Conservation (phyloP, 2,113 vertebrate species). For the Tachycineta bicolor region DNA sequence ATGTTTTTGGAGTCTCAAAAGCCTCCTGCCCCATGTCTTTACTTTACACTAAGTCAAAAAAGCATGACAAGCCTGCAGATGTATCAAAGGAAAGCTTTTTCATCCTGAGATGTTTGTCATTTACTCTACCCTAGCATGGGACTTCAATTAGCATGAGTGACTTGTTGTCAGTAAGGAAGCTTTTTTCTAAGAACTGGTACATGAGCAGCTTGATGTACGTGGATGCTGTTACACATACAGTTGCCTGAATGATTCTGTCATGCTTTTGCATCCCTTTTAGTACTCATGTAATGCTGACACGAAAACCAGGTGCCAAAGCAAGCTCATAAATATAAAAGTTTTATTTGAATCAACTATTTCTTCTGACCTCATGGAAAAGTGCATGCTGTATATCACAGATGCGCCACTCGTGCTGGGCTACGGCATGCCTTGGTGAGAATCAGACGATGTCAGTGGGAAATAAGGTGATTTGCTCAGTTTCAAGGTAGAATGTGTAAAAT, state of each 20-base stretch:
- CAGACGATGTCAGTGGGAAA: not conserved
- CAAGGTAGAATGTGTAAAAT: not conserved
- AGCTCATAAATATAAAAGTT: not conserved
- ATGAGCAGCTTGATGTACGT: conserved; percentile 20
- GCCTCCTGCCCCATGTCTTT: conserved; percentile 4
- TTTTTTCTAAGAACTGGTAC: conserved; percentile 55
- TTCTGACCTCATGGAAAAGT: not conserved
- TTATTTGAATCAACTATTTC: conserved; percentile 17
- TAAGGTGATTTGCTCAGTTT: not conserved
- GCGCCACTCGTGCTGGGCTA: not conserved
- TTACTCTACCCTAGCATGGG: conserved; percentile 11
- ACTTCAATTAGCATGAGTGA: conserved; percentile 49
- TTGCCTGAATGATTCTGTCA: not conserved
- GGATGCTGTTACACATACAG: conserved; percentile 1
- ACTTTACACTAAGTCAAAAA: conserved; percentile 15
- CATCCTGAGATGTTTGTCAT: conserved; percentile 3
- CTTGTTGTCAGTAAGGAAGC: conserved; percentile 49
- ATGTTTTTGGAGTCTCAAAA: conserved; percentile 47
- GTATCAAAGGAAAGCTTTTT: conserved; percentile 24
- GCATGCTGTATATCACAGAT: not conserved
- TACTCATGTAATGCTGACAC: not conserved
- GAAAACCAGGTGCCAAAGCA: conserved; percentile 15
- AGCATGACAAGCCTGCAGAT: not conserved
- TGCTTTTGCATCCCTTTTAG: not conserved
- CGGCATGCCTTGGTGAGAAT: not conserved